Percentiles rank a stretch among this genome's conserved stretches.
phyloP scores from a whole-genome alignment of 2,113 vertebrate species.

The Hucho hucho region DNA sequence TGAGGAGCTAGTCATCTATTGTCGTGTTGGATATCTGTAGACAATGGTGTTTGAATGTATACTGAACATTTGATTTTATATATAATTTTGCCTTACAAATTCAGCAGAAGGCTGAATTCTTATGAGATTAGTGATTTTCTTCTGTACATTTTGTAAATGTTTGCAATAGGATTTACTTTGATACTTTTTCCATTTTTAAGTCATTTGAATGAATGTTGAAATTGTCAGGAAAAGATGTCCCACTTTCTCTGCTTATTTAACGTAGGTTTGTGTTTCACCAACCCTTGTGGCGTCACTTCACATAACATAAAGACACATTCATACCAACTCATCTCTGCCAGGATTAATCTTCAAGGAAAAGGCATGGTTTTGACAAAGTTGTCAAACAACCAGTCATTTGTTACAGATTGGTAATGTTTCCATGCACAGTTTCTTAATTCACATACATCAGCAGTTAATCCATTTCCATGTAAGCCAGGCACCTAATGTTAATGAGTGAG shows the following conservation, averaged over 20 bases:
- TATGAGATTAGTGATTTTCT: slow-evolving; percentile 67
- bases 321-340: neutral
- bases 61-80: slow-evolving; percentile 57
- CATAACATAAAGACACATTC: neutral
- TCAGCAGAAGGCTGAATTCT: slow-evolving; percentile 69
- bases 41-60: slow-evolving; percentile 72
- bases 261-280: slow-evolving; percentile 22
- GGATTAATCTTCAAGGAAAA: neutral
- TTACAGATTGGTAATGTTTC: neutral
- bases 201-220: slow-evolving; percentile 34
- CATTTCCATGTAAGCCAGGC: neutral
- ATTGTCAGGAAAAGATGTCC: slow-evolving; percentile 35
- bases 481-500: neutral
- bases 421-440: neutral
- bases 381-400: neutral
- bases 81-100: slow-evolving; percentile 63
- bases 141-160: slow-evolving; percentile 80
- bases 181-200: slow-evolving; percentile 41
- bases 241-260: slow-evolving; percentile 28
- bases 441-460: neutral
- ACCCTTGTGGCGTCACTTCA: slow-evolving; percentile 17
- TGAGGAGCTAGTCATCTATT: slow-evolving; percentile 20
- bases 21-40: slow-evolving; percentile 45
- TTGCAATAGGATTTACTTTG: slow-evolving; percentile 54
- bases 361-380: neutral